Percentiles rank a stretch among this genome's conserved stretches.
Conservation (phyloP, 2,888 invertebrate genomes). For the Trachelus iudaicus region DNA sequence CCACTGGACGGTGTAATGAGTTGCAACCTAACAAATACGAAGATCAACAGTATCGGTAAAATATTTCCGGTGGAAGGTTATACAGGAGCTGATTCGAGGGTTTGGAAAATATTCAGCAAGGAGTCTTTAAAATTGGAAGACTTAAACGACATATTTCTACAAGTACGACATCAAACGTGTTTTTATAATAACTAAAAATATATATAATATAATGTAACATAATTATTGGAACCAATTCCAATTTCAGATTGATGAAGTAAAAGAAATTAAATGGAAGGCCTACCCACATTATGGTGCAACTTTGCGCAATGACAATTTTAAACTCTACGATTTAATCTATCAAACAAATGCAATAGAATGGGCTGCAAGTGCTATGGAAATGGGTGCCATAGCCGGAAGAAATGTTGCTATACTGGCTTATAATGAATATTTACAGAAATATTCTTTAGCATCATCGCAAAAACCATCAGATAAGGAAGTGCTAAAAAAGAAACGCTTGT, state of each 20-base stretch:
- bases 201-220: no score
- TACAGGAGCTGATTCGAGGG: slow-evolving; percentile 41
- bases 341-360: slow-evolving; percentile 74
- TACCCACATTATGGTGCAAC: slow-evolving; percentile 68
- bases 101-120: slow-evolving; percentile 73
- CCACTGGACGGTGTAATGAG: slow-evolving; percentile 64
- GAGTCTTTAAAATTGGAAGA: slow-evolving; percentile 62
- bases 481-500: no score
- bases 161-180: slow-evolving; percentile 41
- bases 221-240: slow-evolving; percentile 9
- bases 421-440: slow-evolving; percentile 52
- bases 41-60: slow-evolving; percentile 67
- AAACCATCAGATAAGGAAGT: no score
- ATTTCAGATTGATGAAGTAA: slow-evolving; percentile 46
- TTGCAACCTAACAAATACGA: slow-evolving; percentile 60
- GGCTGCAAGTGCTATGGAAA: slow-evolving; percentile 77
- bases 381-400: slow-evolving; percentile 71
- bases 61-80: slow-evolving; percentile 55
- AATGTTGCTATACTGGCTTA: slow-evolving; percentile 72
- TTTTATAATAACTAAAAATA: neutral
- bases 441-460: neutral
- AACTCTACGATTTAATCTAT: slow-evolving; percentile 68
- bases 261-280: slow-evolving; percentile 68
- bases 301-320: slow-evolving; percentile 62
- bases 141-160: slow-evolving; percentile 66